Evolutionary conservation across 1,140 invertebrate species (phyloP).

Genomic region (Micrasema longulum): DNA sequence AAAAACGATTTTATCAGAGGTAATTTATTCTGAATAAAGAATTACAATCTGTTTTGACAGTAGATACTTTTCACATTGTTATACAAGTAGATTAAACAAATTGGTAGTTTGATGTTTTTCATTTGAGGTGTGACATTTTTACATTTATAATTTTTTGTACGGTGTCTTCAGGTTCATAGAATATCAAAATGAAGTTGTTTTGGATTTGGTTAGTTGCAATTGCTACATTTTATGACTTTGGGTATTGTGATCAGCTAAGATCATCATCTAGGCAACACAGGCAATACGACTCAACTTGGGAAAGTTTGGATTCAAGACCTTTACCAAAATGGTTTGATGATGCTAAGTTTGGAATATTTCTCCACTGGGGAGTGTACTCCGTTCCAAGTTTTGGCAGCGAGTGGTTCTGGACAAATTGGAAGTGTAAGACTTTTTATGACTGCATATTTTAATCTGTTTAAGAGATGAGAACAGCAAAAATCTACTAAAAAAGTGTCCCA

Average conservation of each 20-base stretch:
- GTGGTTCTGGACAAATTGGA: conserved; percentile 85
- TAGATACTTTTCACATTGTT: neutral
- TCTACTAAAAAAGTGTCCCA: no score
- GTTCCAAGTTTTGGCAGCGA: conserved; percentile 88
- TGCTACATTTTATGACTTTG: no score
- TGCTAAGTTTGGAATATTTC: conserved; percentile 91
- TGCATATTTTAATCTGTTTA: no score
- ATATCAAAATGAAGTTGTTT: no score
- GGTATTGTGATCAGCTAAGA: neutral
- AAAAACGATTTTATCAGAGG: no score
- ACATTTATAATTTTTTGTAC: neutral
- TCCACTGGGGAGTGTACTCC: conserved; percentile 94
- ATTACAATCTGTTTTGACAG: neutral
- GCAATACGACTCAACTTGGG: conserved; percentile 79
- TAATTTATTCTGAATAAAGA: no score
- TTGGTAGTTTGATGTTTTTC: neutral
- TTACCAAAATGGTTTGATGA: conserved; percentile 91
- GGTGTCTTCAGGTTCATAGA: neutral
- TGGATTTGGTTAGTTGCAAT: no score
- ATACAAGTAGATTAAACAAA: neutral
- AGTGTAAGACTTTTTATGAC: neutral
- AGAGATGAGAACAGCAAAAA: no score
- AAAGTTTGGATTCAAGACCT: conserved; percentile 84
- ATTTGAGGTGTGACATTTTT: neutral
- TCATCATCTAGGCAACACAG: no score